Evolutionary conservation across 2,888 invertebrate species (phyloP).

Genomic region (Athetis lepigone): DNA sequence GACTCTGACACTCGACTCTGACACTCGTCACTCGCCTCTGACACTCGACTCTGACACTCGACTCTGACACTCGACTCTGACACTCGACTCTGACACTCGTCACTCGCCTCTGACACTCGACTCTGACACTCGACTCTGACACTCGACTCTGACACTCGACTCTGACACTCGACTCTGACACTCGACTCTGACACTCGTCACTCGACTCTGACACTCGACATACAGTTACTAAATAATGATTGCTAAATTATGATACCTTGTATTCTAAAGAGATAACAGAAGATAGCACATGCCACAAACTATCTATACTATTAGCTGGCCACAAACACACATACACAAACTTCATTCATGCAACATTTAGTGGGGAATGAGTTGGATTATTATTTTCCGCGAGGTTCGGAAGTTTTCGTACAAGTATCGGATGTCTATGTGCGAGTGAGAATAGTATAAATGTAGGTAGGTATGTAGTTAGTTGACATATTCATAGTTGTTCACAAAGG

Average conservation of each 20-base stretch:
- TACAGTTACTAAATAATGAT: too few relatives aligned
- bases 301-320: background rate
- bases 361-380: background rate
- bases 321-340: background rate
- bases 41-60: too few relatives aligned
- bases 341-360: background rate
- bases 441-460: background rate
- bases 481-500: slow-evolving; percentile 2
- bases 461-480: background rate
- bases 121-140: too few relatives aligned
- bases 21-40: too few relatives aligned
- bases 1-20: too few relatives aligned
- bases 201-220: too few relatives aligned
- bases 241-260: background rate
- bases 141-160: too few relatives aligned
- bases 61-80: too few relatives aligned
- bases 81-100: too few relatives aligned
- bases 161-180: too few relatives aligned
- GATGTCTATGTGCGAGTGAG: slow-evolving; percentile 1
- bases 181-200: too few relatives aligned
- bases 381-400: background rate
- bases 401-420: background rate
- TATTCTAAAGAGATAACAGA: background rate
- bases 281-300: background rate
- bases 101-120: too few relatives aligned